Conservation (phyloP, 2,113 vertebrate genomes). For the Eulemur rufifrons region DNA sequence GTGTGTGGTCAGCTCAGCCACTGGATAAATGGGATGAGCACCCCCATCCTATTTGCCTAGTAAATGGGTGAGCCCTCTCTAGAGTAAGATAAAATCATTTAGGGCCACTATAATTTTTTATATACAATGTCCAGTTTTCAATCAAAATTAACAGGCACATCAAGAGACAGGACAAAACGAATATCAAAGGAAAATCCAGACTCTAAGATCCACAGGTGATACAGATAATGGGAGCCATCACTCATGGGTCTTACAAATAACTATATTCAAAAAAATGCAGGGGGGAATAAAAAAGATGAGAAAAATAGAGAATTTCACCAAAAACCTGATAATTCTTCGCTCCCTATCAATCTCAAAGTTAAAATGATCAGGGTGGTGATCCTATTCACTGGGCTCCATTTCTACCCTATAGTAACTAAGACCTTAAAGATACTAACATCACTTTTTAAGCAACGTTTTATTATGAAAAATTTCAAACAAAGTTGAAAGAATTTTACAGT, state of each 20-base stretch:
- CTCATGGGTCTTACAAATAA: background rate
- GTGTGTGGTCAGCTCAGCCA: background rate
- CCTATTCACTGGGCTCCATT: background rate
- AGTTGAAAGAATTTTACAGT: background rate
- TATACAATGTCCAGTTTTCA: background rate
- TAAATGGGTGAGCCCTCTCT: background rate
- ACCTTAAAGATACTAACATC: background rate
- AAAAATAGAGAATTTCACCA: background rate
- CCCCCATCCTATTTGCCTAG: background rate
- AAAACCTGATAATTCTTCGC: background rate
- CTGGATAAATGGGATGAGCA: background rate
- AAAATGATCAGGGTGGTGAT: background rate
- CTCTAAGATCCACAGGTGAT: background rate
- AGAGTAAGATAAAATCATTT: background rate
- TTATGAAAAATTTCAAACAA: constrained; percentile 8
- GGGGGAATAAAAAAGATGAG: background rate
- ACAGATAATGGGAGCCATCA: background rate
- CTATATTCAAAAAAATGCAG: background rate
- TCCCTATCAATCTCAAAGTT: background rate
- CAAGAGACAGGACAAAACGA: background rate
- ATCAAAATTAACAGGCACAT: background rate
- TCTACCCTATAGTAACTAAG: background rate
- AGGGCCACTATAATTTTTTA: background rate
- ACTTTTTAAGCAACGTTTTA: background rate
- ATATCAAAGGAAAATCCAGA: background rate